A percentile compares a stretch with the other conserved stretches of the same genome.
These are phyloP conservation scores for Amblyopsis rosae DNA, from an alignment of 2,113 vertebrate genomes.

Conservation along the genomic window DNA sequence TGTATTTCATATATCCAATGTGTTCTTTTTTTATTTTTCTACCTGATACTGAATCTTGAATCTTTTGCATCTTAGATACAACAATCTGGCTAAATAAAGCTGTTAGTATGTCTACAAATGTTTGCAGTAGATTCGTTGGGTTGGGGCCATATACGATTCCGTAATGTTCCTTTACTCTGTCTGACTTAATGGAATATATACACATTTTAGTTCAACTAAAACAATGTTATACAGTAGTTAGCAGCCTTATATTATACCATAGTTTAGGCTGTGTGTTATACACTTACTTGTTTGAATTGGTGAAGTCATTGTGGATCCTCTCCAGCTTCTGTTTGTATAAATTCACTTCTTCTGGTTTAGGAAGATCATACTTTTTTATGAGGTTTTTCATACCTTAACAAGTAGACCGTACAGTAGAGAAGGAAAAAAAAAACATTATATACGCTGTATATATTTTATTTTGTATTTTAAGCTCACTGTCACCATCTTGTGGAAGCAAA, in stretches of 20 bases:
- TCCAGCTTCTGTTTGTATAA: constrained; percentile 88
- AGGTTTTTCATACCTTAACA: constrained; percentile 85
- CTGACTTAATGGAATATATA: too few species aligned
- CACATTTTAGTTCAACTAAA: too few species aligned
- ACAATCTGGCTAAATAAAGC: constrained; percentile 74
- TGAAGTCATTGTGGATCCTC: constrained; percentile 87
- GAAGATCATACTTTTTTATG: constrained; percentile 88
- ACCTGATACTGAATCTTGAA: constrained; percentile 70
- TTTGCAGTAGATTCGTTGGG: constrained; percentile 27
- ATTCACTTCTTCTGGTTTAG: constrained; percentile 83
- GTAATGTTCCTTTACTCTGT: too few species aligned
- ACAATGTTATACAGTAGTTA: too few species aligned
- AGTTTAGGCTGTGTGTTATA: background rate
- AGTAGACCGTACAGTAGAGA: background rate
- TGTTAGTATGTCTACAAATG: constrained; percentile 48
- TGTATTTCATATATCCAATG: constrained; percentile 67
- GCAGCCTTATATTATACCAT: too few species aligned
- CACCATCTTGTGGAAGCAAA: constrained; percentile 48
- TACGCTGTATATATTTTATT: too few species aligned
- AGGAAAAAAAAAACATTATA: background rate
- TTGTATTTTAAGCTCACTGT: background rate
- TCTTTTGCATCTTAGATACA: constrained; percentile 79
- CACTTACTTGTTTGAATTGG: constrained; percentile 80
- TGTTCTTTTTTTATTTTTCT: constrained; percentile 79
- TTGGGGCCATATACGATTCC: background rate